A percentile compares a stretch with the other conserved stretches of the same genome.
phyloP scores from a whole-genome alignment of 2,113 vertebrate genomes.

The Chrysemys picta region DNA sequence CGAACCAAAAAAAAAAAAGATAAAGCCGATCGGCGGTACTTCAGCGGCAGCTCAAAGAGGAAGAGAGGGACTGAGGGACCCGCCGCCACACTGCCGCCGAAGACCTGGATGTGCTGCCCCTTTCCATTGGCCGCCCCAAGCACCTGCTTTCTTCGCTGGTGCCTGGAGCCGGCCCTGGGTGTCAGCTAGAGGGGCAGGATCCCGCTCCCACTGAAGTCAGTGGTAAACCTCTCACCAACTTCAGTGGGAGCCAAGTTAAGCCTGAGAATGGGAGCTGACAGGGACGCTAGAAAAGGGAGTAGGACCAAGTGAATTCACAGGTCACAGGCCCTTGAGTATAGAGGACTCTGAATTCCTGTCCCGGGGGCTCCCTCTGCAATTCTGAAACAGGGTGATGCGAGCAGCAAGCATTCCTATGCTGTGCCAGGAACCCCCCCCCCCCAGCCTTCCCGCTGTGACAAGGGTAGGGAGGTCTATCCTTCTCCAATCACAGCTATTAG shows the following conservation, averaged over 20 bases:
- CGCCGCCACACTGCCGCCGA: too few species aligned
- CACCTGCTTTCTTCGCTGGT: too few species aligned
- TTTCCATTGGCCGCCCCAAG: too few species aligned
- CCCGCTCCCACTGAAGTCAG: not conserved
- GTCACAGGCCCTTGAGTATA: not conserved
- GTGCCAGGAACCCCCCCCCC: not conserved
- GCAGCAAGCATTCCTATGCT: not conserved
- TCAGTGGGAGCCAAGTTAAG: too few species aligned
- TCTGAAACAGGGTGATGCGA: not conserved
- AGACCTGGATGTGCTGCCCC: too few species aligned
- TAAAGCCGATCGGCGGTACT: too few species aligned
- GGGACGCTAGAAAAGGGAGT: too few species aligned
- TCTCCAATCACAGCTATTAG: not conserved
- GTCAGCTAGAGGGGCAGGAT: not conserved
- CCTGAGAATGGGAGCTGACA: not conserved
- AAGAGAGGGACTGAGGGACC: too few species aligned
- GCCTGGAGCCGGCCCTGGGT: not conserved
- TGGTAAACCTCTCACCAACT: not conserved
- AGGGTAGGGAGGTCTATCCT: not conserved
- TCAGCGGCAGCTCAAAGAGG: too few species aligned
- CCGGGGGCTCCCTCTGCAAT: not conserved
- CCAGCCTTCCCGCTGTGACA: not conserved
- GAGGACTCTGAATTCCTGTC: not conserved
- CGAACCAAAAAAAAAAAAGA: too few species aligned
- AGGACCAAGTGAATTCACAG: not conserved